Evolutionary conservation across 1,140 invertebrate genomes (phyloP), one percentile per base, ranked within the genome.

Genomic region (Nixonia krombeini): DNA sequence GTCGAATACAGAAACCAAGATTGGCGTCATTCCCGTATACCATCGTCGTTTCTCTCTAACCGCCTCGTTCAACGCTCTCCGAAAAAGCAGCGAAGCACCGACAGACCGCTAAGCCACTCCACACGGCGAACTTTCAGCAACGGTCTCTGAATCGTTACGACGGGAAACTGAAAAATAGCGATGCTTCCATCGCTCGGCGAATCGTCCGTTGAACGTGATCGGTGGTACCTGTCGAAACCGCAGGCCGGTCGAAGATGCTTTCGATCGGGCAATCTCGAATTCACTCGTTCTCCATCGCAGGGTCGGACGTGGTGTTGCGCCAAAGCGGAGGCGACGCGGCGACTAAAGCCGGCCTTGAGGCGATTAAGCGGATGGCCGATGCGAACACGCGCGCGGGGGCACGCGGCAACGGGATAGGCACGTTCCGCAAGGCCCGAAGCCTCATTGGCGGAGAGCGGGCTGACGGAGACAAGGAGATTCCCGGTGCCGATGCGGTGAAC

Each of bases 271-370:
- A 4, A 35, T 35, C 7, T 35, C 7, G 12, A 1, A 13, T 26
- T 26, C 25, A 26, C 9, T 9, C 4, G 4, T 6, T 6, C 10
- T 35, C 33, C 7, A 7, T 8, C 12, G 21, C 13, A 17, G 29
- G 15, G 29, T 17, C 12, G 16, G 59, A 58, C n/a, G n/a, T 56
- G 53, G 58, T 51, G 44, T 51, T 47, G 62, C 44, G 51, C n/a
- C 68, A 44, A 50, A 62, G 23, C 55, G 62, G 64, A 61, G 58
- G 61, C 62, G 58, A 59, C 65, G 64, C 63, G 59, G 53, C 62
- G 62, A 71, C 68, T 68, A 63, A 71, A 51, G 37, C 74, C 75
- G 75, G 74, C 75, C 75, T 78, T 78, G 78, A 75, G 67, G 73
- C 74, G 71, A 79, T 77, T 77, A 77, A 79, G 77, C 65, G 70